Base-by-base conservation (phyloP, 2,797 vertebrate genomes). In the Arnoldichthys spilopterus region DNA sequence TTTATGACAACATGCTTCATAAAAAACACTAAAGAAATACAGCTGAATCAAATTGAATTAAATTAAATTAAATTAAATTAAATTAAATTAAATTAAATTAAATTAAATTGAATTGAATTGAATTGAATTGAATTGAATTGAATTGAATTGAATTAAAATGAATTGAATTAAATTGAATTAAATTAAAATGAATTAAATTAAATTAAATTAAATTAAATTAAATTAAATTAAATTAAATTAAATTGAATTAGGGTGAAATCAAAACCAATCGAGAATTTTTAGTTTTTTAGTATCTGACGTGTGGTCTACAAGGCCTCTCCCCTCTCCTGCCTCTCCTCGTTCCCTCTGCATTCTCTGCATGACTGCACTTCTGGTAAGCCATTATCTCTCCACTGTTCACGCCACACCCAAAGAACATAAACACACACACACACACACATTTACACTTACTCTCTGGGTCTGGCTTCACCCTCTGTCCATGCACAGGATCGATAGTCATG, bases 401-500 rank as follows among this genome's bases (percentile, higher is more conserved):
- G 61, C 63, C 64, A 77, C 75, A 69, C 80, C 70, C 70, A 62
- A 16, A 49, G 30, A 76, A 24, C 64, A 47, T 37, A 51, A 40
- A 51, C 71, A 73, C 62, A 49, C 58, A 63, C 67, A 77, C 34
- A 53, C 24, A 67, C 45, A 61, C 56, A n/a, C 58, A 16, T 30
- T 34, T 1, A 26, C 40, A 6, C 40, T 43, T 43, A 43, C 40
- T 43, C 37, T 63, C 58, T n/a, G 43, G 43, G 15, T 32, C 51
- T 3, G 1, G 37, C 49, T 75, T 71, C 51, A 28, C 63, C 22
- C 28, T 71, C 24, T 18, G 68, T 73, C 20, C 4, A 30, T 20
- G 58, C 47, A 45, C 6, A 74, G 54, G 73, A 84, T 74, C 76
- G 81, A 74, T 75, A 77, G 64, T 78, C 62, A 72, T 37, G 71